Evolutionary conservation across 1,140 invertebrate genomes (phyloP).

Genomic region (Antheraea pernyi): DNA sequence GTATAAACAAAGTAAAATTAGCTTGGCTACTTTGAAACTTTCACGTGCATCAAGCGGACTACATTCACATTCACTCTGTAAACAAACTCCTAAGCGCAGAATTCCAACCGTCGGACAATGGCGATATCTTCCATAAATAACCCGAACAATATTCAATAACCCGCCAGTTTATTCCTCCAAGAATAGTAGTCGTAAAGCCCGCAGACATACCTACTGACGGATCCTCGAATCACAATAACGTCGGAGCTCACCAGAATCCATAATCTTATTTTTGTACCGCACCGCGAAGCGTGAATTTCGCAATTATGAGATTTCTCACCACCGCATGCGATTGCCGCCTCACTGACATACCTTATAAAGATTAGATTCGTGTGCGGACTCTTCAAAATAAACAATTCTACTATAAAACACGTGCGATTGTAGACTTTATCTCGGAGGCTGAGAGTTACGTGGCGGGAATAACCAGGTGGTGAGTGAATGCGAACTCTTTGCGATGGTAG

Average conservation of each 20-base stretch:
- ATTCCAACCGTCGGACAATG: constrained; percentile 46
- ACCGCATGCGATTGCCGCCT: constrained; percentile 49
- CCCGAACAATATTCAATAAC: constrained; percentile 75
- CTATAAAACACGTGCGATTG: constrained; percentile 73
- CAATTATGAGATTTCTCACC: constrained; percentile 60
- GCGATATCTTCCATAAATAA: constrained; percentile 72
- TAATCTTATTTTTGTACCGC: constrained; percentile 79
- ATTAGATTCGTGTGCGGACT: constrained; percentile 42
- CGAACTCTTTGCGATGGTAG: constrained; percentile 58
- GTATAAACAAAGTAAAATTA: constrained; percentile 1
- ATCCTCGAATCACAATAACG: constrained; percentile 79
- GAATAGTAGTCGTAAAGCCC: constrained; percentile 75
- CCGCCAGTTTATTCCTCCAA: constrained; percentile 70
- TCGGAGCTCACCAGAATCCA: constrained; percentile 76
- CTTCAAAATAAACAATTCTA: constrained; percentile 75
- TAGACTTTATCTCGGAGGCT: constrained; percentile 73
- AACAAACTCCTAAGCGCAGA: constrained; percentile 35
- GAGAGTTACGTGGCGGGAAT: constrained; percentile 50
- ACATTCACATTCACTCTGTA: constrained; percentile 26
- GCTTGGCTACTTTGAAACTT: neutral
- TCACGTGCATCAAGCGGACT: constrained; percentile 12
- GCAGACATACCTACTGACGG: constrained; percentile 76
- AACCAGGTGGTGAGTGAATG: constrained; percentile 57
- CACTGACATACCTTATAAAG: constrained; percentile 38
- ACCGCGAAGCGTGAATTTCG: constrained; percentile 77